Base-by-base conservation (phyloP, 2,888 invertebrate genomes). In the Smittia sp. region DNA sequence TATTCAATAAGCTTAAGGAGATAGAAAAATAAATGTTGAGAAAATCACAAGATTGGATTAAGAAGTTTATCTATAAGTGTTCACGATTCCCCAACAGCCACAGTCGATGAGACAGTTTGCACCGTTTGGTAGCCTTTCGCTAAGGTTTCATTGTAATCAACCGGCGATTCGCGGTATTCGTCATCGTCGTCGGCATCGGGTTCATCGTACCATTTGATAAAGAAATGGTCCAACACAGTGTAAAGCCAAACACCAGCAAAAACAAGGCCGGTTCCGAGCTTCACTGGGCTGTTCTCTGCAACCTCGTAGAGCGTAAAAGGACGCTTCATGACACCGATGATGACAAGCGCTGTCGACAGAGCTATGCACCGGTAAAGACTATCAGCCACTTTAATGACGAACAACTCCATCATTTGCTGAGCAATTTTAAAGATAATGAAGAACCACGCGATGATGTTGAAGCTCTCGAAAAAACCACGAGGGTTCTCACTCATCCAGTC, bases 361-460 rank as follows among this genome's bases (percentile, higher is more conserved):
- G 41, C 41, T 2, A 68, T 46, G 41, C 41, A 41, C 1, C 68
- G 46, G 15, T 24, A 68, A n/a, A 68, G 24, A 1, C 32, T 38
- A n/a, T 68, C 68, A 24, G 68, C 68, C 9, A 68, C 68, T 52
- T 68, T 68, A 1, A 52, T 24, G 1, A 68, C 68, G 46, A 68
- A 68, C 13, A 68, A 7, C 9, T 68, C 46, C 68, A 68, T 68
- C 68, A 68, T 68, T 9, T 24, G 11, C 9, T 38, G 24, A 38
- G 68, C 41, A 25, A 68, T 38, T 13, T 38, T n/a, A 46, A 68
- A 68, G 4, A 68, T 24, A 7, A 68, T 24, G 38, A 68, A 68
- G 68, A 68, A 68, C 22, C 24, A 68, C 7, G 68, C 41, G 46
- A 68, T 68, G 7, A 68, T 68, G n/a, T 68, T 68, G 46, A 68